A percentile compares a stretch with the other conserved stretches of the same genome.
These are phyloP conservation scores for Characodon lateralis DNA, from an alignment of 2,797 vertebrate genomes.

Conservation along the genomic window DNA sequence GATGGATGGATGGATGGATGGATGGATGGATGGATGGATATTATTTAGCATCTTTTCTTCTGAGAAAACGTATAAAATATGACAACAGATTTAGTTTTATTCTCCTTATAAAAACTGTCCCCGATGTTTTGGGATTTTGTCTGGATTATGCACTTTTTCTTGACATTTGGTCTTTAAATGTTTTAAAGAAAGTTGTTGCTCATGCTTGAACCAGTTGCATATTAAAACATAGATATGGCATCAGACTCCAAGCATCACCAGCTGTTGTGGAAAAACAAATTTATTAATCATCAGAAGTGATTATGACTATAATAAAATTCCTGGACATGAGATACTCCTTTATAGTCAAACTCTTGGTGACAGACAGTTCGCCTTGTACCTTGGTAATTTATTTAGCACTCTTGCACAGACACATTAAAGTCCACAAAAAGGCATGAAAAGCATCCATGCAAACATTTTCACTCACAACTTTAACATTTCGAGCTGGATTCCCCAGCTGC, in stretches of 20 bases:
- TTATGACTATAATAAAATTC: conserved; percentile 43
- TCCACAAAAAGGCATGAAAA: conserved; percentile 10
- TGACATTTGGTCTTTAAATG: background rate
- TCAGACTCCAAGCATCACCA: conserved; percentile 25
- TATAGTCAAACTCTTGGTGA: conserved; percentile 41
- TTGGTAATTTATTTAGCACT: conserved; percentile 6
- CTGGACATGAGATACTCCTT: conserved; percentile 51
- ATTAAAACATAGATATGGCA: conserved; percentile 17
- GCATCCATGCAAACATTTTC: conserved; percentile 3
- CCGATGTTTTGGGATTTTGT: background rate
- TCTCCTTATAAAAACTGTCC: background rate
- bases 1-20: no score
- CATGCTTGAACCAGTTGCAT: background rate
- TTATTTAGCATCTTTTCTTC: background rate
- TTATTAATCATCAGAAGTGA: conserved; percentile 44
- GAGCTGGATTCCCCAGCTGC: conserved; percentile 27
- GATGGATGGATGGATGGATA: background rate
- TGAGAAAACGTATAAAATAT: background rate
- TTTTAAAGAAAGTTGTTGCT: background rate
- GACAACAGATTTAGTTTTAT: background rate
- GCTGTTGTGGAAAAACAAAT: conserved; percentile 60
- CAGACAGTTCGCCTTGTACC: conserved; percentile 29
- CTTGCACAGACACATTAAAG: conserved; percentile 12
- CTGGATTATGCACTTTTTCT: background rate
- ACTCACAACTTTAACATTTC: conserved; percentile 36